A percentile compares a stretch with the other conserved stretches of the same genome.
Conservation (phyloP, 2,113 vertebrate genomes). For the Hymenochirus boettgeri region DNA sequence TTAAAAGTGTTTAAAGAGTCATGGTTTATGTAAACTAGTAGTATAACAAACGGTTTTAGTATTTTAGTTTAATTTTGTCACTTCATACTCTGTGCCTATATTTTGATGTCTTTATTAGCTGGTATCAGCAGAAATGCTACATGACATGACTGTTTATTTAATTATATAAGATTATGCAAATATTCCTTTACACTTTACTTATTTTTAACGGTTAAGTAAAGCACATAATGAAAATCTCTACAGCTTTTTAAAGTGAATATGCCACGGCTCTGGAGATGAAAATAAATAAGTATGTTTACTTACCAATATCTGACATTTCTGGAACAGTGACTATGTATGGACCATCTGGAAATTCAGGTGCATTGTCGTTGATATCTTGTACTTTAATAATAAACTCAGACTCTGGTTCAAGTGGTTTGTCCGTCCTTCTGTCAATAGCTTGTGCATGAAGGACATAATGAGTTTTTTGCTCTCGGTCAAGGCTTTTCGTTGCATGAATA, state of each 20-base stretch:
- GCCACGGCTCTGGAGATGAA: background rate
- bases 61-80: no score
- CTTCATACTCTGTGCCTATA: no score
- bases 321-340: conserved; percentile 87
- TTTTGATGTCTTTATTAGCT: no score
- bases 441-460: conserved; percentile 96
- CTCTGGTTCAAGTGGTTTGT: conserved; percentile 89
- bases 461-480: conserved; percentile 90
- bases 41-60: no score
- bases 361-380: conserved; percentile 97
- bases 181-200: no score
- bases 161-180: background rate
- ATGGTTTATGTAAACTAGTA: no score
- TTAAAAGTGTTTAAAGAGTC: no score
- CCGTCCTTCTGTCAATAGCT: conserved; percentile 86
- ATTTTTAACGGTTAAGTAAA: no score
- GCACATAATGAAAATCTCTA: no score
- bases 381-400: conserved; percentile 99
- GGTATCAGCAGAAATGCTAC: no score
- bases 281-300: conserved; percentile 53
- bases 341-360: conserved; percentile 90
- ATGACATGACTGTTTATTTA: background rate
- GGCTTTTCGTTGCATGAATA: conserved; percentile 91
- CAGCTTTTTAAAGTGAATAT: background rate
- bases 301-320: conserved; percentile 97